phyloP scores from a whole-genome alignment of 2,888 invertebrate genomes.

The Oxyteleia sp. region DNA sequence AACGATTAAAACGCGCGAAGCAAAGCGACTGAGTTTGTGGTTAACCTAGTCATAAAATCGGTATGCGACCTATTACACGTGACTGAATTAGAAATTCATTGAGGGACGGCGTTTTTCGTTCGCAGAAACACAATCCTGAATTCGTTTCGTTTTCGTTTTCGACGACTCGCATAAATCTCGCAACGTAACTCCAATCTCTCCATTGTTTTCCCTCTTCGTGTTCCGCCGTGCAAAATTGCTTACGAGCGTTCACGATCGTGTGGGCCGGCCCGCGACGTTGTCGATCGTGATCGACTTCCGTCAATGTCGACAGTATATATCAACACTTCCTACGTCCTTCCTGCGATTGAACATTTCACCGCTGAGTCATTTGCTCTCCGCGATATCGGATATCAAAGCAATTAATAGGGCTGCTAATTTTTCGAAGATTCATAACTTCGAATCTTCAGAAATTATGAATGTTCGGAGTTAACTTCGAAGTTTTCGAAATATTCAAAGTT shows the following conservation, averaged over 20 bases:
- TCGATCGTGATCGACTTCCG: constrained; percentile 64
- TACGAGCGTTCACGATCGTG: constrained; percentile 9
- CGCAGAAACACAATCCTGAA: too few species aligned
- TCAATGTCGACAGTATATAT: constrained; percentile 53
- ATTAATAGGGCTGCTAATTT: too few species aligned
- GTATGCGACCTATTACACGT: constrained; percentile 67
- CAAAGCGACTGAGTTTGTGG: constrained; percentile 45
- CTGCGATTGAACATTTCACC: constrained; percentile 1
- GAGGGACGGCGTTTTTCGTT: constrained; percentile 14
- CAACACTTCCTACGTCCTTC: constrained; percentile 50
- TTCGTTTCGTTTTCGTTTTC: too few species aligned
- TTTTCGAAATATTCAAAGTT: too few species aligned
- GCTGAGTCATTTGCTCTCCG: neutral
- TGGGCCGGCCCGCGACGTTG: constrained; percentile 36
- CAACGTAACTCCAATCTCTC: too few species aligned
- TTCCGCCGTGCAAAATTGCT: too few species aligned
- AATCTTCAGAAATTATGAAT: too few species aligned
- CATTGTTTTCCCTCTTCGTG: too few species aligned
- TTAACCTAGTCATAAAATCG: constrained; percentile 62
- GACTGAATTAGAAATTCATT: constrained; percentile 61
- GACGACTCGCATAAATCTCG: too few species aligned
- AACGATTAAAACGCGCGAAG: constrained; percentile 45
- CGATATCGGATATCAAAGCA: too few species aligned
- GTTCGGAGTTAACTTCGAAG: too few species aligned
- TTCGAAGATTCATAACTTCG: too few species aligned